phyloP scores from a whole-genome alignment of 2,113 vertebrate genomes.

The Petrocephalus microphthalmus region DNA sequence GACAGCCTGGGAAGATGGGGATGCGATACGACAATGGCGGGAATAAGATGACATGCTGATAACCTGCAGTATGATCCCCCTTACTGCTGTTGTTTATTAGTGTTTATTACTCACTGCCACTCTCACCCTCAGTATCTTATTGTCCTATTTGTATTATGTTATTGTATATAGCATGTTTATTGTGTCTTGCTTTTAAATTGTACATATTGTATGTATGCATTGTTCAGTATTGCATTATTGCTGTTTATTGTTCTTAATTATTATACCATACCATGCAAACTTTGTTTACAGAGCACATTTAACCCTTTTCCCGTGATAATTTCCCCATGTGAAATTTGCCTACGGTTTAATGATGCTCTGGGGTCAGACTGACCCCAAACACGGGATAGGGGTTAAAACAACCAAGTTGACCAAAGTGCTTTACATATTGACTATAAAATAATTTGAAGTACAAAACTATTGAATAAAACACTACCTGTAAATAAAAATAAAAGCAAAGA shows the following conservation, averaged over 20 bases:
- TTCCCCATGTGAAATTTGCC: too few relatives aligned
- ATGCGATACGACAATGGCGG: not conserved
- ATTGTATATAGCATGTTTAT: not conserved
- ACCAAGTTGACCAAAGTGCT: too few relatives aligned
- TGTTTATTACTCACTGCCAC: not conserved
- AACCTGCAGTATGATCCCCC: not conserved
- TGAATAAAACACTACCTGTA: too few relatives aligned
- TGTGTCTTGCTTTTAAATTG: not conserved
- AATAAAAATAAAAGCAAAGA: too few relatives aligned
- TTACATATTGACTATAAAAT: too few relatives aligned
- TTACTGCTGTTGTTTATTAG: not conserved
- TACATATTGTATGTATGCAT: not conserved
- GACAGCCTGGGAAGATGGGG: not conserved
- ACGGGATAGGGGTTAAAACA: too few relatives aligned
- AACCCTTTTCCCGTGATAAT: too few relatives aligned
- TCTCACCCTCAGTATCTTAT: not conserved
- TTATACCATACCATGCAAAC: too few relatives aligned
- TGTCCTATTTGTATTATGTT: not conserved
- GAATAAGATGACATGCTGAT: not conserved
- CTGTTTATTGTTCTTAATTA: not conserved
- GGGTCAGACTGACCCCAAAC: too few relatives aligned
- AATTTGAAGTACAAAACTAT: too few relatives aligned
- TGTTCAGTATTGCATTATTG: not conserved
- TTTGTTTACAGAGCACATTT: too few relatives aligned
- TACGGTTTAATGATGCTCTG: too few relatives aligned